phyloP scores from a whole-genome alignment of 2,113 vertebrate genomes.

The Psilopsiagon aymara region DNA sequence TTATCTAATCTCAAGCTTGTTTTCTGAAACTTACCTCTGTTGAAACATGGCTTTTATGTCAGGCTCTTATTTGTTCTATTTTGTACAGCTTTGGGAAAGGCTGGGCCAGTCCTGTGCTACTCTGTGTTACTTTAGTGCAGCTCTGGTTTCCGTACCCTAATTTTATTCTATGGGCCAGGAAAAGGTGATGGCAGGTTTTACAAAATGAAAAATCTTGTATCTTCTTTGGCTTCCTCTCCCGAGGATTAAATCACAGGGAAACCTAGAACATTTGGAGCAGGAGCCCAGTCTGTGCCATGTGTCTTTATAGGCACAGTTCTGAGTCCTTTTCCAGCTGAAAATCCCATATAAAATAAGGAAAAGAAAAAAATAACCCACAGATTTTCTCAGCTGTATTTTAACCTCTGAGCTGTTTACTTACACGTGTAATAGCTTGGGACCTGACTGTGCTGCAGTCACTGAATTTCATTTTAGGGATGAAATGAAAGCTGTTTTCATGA shows the following conservation, averaged over 20 bases:
- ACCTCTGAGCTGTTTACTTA: background rate
- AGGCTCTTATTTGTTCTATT: background rate
- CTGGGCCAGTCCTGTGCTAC: background rate
- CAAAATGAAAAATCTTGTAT: background rate
- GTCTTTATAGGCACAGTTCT: background rate
- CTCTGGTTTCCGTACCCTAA: background rate
- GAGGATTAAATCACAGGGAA: background rate
- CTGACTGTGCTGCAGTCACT: background rate
- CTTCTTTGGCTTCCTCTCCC: background rate
- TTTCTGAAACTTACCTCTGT: background rate
- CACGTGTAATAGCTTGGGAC: background rate
- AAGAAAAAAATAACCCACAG: background rate
- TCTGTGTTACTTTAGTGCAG: background rate
- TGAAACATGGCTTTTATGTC: background rate
- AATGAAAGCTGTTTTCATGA: constrained; percentile 9
- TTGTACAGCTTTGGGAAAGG: background rate
- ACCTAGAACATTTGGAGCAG: background rate
- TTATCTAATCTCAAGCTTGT: background rate
- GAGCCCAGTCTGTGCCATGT: background rate
- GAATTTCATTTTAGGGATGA: background rate
- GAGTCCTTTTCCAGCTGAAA: background rate
- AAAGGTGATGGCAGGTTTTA: background rate
- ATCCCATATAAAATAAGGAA: background rate
- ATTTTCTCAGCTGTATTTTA: background rate
- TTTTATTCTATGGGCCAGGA: background rate